phyloP scores from a whole-genome alignment of 2,797 vertebrate species.

The Dermochelys coriacea region DNA sequence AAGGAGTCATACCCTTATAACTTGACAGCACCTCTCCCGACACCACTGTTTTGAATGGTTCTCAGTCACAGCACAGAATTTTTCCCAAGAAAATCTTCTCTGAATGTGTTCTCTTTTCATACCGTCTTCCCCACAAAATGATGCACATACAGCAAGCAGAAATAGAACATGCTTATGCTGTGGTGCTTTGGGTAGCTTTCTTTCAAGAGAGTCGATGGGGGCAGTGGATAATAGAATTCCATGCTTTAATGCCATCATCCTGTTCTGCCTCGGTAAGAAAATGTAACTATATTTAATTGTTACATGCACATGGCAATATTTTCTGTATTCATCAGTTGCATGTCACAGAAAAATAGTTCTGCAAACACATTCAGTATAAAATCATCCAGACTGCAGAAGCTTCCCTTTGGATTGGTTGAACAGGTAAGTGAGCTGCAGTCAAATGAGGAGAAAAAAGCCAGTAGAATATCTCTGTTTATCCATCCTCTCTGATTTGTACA shows the following conservation, averaged over 20 bases:
- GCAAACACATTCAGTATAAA: fast-evolving
- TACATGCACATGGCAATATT: neutral
- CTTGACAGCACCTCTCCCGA: neutral
- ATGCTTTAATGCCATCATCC: neutral
- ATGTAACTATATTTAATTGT: neutral
- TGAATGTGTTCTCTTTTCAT: neutral
- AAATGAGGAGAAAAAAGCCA: fast-evolving
- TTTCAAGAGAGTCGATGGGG: neutral
- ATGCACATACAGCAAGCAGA: too few relatives aligned
- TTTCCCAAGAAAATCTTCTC: neutral
- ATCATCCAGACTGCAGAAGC: fast-evolving
- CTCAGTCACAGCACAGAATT: fast-evolving
- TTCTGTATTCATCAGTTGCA: neutral
- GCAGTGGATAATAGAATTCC: neutral
- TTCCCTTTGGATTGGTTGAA: neutral
- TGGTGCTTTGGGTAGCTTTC: neutral
- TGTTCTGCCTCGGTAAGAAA: neutral
- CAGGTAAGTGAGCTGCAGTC: neutral
- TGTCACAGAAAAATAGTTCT: neutral
- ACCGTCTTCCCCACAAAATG: neutral
- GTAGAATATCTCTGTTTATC: neutral
- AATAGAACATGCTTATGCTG: neutral
- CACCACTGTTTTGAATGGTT: neutral
- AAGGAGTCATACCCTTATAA: neutral
- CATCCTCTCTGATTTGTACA: neutral